These are phyloP conservation scores for Chlorocebus sabaeus DNA, from an alignment of 2,113 vertebrate species.

Conservation along the genomic window DNA sequence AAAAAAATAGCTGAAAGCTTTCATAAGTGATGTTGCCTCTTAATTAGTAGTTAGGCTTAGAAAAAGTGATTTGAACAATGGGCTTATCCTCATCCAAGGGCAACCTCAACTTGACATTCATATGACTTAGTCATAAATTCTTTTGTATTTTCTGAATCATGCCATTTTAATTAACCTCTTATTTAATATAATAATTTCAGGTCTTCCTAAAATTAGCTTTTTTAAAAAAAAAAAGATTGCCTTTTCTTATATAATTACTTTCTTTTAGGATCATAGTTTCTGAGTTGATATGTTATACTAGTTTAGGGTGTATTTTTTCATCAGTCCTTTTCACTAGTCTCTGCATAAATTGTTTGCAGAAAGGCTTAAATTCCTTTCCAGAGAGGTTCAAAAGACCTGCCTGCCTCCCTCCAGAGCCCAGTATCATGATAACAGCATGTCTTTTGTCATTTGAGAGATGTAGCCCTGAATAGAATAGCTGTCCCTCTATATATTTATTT, in stretches of 20 bases:
- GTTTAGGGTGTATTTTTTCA: neutral
- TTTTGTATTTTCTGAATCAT: conserved; percentile 51
- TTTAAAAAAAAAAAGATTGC: neutral
- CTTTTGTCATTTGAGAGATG: neutral
- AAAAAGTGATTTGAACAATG: conserved; percentile 26
- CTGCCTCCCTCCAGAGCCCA: neutral
- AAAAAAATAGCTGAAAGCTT: neutral
- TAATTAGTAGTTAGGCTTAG: conserved; percentile 23
- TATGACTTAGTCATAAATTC: conserved; percentile 33
- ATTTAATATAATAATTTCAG: conserved; percentile 53
- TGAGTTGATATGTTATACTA: neutral
- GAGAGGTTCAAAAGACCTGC: neutral
- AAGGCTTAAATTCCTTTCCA: neutral
- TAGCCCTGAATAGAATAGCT: neutral
- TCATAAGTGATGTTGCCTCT: conserved; percentile 18
- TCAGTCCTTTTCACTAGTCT: neutral
- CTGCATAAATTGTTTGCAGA: conserved; percentile 26
- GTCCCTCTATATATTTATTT: neutral
- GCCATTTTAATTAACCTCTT: conserved; percentile 37
- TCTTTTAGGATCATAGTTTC: conserved; percentile 16
- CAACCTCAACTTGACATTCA: conserved; percentile 16
- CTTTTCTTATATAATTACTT: conserved; percentile 40
- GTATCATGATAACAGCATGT: neutral
- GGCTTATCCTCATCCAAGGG: neutral
- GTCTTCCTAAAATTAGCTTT: conserved; percentile 43